These are phyloP conservation scores for Drosophila sp. DNA, from an alignment of 1,140 invertebrate genomes.

Conservation along the genomic window DNA sequence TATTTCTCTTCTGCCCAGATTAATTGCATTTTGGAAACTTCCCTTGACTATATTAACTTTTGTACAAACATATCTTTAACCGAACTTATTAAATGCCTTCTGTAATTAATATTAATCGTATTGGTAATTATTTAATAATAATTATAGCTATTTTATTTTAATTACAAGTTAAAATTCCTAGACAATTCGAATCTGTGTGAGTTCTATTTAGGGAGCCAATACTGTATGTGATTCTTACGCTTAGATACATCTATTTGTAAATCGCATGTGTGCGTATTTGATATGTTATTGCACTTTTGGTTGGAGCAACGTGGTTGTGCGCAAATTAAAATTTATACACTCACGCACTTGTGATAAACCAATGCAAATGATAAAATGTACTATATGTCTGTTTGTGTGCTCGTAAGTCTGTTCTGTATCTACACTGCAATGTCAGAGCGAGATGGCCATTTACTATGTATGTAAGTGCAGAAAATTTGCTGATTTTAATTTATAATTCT, in stretches of 20 bases:
- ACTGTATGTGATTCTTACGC: not conserved
- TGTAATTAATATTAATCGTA: no score
- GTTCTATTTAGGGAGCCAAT: not conserved
- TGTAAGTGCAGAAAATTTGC: constrained; percentile 13
- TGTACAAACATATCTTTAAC: no score
- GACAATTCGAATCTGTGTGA: not conserved
- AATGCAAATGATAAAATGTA: constrained; percentile 20
- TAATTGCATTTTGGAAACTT: no score
- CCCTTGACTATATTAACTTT: no score
- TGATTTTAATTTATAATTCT: constrained; percentile 28
- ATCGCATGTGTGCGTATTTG: constrained; percentile 13
- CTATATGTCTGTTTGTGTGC: not conserved
- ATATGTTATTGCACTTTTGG: constrained; percentile 37
- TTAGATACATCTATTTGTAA: not conserved
- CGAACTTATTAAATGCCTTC: no score
- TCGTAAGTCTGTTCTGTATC: not conserved
- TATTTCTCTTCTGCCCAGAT: no score
- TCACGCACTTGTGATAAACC: constrained; percentile 19
- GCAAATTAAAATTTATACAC: constrained; percentile 38
- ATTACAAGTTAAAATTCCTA: no score
- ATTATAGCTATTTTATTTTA: no score
- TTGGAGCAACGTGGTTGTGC: constrained; percentile 16
- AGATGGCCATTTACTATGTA: not conserved
- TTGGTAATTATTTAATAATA: no score
- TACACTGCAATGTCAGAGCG: constrained; percentile 10